Conservation (phyloP, 2,113 vertebrate species). For the Narcine bancroftii region DNA sequence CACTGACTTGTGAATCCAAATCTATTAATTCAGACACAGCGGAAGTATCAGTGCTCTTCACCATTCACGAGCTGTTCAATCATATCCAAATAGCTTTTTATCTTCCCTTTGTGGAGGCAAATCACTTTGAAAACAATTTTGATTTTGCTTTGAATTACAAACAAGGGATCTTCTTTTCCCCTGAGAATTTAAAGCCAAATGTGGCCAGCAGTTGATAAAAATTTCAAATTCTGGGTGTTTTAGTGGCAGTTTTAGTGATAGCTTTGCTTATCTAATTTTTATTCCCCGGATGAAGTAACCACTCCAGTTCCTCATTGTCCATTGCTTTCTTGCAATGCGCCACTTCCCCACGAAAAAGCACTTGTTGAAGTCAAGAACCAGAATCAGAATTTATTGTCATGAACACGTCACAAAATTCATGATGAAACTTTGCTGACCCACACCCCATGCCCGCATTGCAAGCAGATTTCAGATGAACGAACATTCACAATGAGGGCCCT, state of each 20-base stretch:
- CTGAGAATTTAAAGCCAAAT: not conserved
- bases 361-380: not conserved
- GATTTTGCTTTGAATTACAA: not conserved
- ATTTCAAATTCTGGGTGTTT: not conserved
- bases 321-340: not conserved
- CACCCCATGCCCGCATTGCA: not conserved
- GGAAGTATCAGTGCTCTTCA: not conserved
- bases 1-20: not conserved
- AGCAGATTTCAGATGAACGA: not conserved
- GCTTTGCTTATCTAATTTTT: not conserved
- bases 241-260: not conserved
- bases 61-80: not conserved
- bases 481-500: not conserved
- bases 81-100: too few species aligned
- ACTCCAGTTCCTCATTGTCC: not conserved
- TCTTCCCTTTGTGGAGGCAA: not conserved
- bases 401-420: too few species aligned
- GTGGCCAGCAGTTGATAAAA: not conserved
- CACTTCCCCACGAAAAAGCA: not conserved
- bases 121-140: not conserved
- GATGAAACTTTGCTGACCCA: not conserved
- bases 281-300: not conserved
- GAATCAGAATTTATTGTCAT: too few species aligned
- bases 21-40: not conserved
- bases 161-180: not conserved